Evolutionary conservation across 2,113 vertebrate genomes (phyloP).

Genomic region (Peromyscus californicus): DNA sequence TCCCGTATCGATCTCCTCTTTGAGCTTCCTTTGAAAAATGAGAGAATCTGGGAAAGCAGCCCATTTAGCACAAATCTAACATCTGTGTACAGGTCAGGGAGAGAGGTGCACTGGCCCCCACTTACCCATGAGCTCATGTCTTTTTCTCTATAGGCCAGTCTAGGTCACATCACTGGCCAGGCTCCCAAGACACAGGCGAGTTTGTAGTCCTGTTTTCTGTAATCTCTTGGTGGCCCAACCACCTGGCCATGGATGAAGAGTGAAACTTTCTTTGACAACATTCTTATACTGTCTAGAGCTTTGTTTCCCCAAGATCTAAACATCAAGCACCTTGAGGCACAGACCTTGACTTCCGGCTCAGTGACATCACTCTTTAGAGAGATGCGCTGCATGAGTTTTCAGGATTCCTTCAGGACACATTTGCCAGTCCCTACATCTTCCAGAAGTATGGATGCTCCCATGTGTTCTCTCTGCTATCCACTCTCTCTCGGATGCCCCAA

Average conservation of each 20-base stretch:
- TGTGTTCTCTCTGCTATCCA: neutral
- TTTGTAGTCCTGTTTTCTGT: neutral
- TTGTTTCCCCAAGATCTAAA: neutral
- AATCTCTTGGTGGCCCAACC: neutral
- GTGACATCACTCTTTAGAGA: neutral
- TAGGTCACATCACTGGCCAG: neutral
- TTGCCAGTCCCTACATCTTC: neutral
- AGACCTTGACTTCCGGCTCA: neutral
- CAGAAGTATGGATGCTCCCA: neutral
- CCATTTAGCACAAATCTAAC: neutral
- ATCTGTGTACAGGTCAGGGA: neutral
- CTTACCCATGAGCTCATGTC: neutral
- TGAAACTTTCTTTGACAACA: neutral
- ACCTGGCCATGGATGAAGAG: neutral
- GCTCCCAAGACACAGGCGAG: neutral
- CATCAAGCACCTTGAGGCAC: neutral
- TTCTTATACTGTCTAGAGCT: neutral
- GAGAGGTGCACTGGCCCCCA: neutral
- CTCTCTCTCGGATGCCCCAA: accelerated
- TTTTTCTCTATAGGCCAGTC: neutral
- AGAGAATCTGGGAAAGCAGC: neutral
- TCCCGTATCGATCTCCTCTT: neutral
- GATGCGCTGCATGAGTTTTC: neutral
- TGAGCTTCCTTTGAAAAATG: conserved; percentile 13
- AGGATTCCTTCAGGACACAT: neutral